Evolutionary conservation across 2,113 vertebrate species (phyloP).

Genomic region (Motacilla alba): DNA sequence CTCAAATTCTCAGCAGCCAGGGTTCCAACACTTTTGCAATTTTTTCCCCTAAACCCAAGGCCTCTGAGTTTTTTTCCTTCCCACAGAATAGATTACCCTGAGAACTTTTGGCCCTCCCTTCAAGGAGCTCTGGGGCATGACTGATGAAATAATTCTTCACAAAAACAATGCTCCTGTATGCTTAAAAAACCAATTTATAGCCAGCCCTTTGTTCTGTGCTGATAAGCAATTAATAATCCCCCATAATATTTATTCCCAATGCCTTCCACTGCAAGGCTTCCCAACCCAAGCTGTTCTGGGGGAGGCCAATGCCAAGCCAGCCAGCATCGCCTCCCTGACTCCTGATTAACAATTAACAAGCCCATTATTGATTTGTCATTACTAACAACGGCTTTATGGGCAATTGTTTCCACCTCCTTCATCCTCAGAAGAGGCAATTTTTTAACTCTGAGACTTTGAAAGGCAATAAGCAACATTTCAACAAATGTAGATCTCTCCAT

Average conservation of each 20-base stretch:
- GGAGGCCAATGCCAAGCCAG: background rate
- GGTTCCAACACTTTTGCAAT: background rate
- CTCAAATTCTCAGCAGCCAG: background rate
- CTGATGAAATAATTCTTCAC: background rate
- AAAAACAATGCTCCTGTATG: background rate
- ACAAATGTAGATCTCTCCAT: background rate
- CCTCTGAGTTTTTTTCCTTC: background rate
- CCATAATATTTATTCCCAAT: background rate
- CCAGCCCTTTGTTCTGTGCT: background rate
- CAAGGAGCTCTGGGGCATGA: background rate
- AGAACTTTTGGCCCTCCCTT: background rate
- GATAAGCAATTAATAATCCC: background rate
- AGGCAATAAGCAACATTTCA: background rate
- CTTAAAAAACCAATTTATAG: background rate
- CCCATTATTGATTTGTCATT: background rate
- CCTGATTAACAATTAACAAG: background rate
- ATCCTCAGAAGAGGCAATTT: background rate
- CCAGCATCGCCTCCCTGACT: background rate
- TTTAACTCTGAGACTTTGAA: background rate
- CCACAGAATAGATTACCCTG: background rate
- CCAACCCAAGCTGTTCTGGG: background rate
- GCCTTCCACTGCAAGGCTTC: background rate
- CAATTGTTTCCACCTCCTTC: background rate
- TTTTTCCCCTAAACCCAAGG: background rate
- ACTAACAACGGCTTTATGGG: background rate